Percentiles rank a stretch among this genome's conserved stretches.
phyloP scores from a whole-genome alignment of 2,113 vertebrate species.

The Falco punctatus region DNA sequence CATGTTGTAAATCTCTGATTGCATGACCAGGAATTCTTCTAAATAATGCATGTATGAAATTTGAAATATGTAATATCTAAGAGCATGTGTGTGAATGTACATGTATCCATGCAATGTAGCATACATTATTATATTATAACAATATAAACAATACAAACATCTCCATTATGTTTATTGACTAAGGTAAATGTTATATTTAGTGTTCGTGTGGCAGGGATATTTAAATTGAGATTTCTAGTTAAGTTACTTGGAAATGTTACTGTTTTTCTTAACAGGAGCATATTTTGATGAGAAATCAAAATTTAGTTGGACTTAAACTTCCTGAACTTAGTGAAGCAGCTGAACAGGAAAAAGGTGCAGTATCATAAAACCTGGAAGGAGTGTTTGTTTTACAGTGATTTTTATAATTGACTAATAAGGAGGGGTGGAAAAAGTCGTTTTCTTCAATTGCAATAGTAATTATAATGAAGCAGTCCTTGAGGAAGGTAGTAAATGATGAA shows the following conservation, averaged over 20 bases:
- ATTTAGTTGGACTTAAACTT: constrained; percentile 88
- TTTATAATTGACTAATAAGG: background rate
- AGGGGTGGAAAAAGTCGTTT: background rate
- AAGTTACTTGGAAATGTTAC: background rate
- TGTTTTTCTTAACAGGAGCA: constrained; percentile 84
- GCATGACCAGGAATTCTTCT: background rate
- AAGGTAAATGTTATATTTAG: background rate
- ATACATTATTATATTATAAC: background rate
- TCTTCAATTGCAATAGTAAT: background rate
- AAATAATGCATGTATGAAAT: background rate
- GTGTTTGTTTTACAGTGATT: background rate
- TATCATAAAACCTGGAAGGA: background rate
- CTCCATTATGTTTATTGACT: background rate
- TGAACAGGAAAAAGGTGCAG: constrained; percentile 94
- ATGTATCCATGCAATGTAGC: background rate
- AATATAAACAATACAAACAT: background rate
- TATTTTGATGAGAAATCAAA: constrained; percentile 93
- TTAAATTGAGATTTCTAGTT: background rate
- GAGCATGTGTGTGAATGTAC: background rate
- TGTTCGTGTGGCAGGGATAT: background rate
- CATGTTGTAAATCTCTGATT: background rate
- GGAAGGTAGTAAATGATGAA: background rate
- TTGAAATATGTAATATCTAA: background rate
- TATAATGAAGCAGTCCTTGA: background rate
- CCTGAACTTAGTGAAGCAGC: constrained; percentile 91